Evolutionary conservation across 2,888 invertebrate species (phyloP), one percentile per base, ranked within the genome.

Genomic region (Eremobia ochroleuca): DNA sequence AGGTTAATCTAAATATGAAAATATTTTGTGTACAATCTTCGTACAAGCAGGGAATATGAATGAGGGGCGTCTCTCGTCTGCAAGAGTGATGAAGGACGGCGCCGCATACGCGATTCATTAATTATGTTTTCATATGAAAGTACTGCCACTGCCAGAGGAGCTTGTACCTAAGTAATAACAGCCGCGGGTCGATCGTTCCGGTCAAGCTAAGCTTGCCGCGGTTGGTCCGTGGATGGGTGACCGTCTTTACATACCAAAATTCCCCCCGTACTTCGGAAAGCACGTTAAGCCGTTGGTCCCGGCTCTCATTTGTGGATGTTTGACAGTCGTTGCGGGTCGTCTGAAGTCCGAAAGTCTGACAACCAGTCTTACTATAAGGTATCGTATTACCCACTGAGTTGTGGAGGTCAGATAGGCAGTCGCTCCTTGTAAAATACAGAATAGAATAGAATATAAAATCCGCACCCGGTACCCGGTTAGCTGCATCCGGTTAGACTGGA

Each of bases 1-100:
- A 70, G 75, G 71, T 72, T 88, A 77, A 87, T 87, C 84, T 82
- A 76, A 86, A 85, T 86, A 86, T 86, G 85, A 87, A 87, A 88
- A 86, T 85, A 86, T 88, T 86, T 86, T 88, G 82, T 77, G 62
- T 86, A 84, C 83, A 81, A 84, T 79, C 83, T 80, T 85, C 73
- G 76, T 67, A 85, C 83, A 68, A 74, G 65, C 64, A 34, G 66
- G 46, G 81, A 87, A 88, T 86, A 88, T 88, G 79, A 88, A 88
- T 86, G 83, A 87, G 80, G 75, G 64, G 59, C 73, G 79, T 76
- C n/a, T 59, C 68, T 66, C 73, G 77, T 76, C 82, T 76, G 70
- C 61, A 52, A 73, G 77, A 82, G 76, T 77, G 76, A 79, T 82
- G 82, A 70, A 73, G 82, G 79, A 59, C 70, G 78, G 64, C 74